Conservation (phyloP, 2,113 vertebrate species). For the Elanoides forficatus region DNA sequence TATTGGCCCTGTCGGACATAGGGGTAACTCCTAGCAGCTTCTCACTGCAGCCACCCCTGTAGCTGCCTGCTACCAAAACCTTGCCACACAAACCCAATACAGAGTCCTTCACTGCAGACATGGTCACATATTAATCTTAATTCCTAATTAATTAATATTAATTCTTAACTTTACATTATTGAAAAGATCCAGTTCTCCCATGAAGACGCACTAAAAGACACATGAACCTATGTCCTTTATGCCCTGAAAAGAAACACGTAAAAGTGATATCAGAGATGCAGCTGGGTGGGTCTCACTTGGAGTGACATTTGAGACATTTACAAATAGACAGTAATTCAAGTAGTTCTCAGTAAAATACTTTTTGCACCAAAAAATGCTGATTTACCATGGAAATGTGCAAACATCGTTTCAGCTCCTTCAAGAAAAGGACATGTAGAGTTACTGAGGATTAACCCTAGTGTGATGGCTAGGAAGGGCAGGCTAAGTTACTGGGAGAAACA, state of each 20-base stretch:
- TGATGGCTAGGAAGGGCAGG: neutral
- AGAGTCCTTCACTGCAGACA: neutral
- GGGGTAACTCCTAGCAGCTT: no score
- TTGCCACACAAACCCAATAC: no score
- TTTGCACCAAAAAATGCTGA: neutral
- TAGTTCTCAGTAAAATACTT: neutral
- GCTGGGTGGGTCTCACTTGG: no score
- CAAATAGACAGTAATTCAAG: neutral
- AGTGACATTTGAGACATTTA: neutral
- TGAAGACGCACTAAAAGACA: neutral
- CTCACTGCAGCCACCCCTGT: no score
- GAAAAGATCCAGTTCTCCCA: neutral
- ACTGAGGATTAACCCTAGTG: neutral
- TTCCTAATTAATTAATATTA: no score
- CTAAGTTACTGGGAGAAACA: neutral
- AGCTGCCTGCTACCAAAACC: no score
- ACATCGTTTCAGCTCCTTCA: neutral
- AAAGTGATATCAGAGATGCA: neutral
- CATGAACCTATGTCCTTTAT: neutral
- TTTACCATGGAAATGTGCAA: neutral
- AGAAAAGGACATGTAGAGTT: rapidly evolving
- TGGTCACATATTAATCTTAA: neutral
- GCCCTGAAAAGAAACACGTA: neutral
- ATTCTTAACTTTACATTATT: neutral
- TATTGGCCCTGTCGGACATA: no score